Base-by-base conservation (phyloP, 2,797 vertebrate species). In the Poecilia picta region DNA sequence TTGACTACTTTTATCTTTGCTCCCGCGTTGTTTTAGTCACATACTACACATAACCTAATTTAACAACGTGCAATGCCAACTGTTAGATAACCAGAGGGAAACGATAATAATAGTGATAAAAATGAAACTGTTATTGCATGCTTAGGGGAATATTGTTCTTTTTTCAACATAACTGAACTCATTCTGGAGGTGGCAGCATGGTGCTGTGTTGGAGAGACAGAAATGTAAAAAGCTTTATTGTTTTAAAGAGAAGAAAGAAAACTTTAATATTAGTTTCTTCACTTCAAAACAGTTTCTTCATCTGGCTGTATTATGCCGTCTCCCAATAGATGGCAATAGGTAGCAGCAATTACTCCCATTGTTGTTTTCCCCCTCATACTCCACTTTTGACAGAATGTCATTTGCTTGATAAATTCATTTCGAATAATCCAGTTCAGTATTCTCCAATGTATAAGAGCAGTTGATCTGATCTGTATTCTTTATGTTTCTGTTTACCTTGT, bases 291-390 rank as follows among this genome's bases (percentile, higher is more conserved):
- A 23, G 15, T 66, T 66, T 23, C 36, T 11, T 4, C 64, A 12
- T 39, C 64, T 68, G 36, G 64, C 12, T 41, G 64, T 68, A 23
- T 36, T 68, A 41, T 68, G 18, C 39, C 64, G 4, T 39, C 16
- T 51, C n/a, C 73, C 83, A 62, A 28, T 77, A 85, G 88, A 74
- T 86, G 86, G 79, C 15, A 71, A 55, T 83, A 18, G 74, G 75
- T 2, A 73, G 57, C 70, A 76, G 39, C 33, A 74, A 43, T 43
- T 80, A 5, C 74, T 46, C 20, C 13, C 36, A 1, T 31, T 11
- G 0, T 8, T 76, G 5, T 8, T 72, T 15, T 43, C 75, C 20
- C 5, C 11, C 28, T 47, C 18, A 5, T 12, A n/a, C 39, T 74
- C 2, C 0, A 20, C 13, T 70, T 70, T 23, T n/a, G 5, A 3